phyloP scores from a whole-genome alignment of 1,140 invertebrate species.

The Euwallacea similis region DNA sequence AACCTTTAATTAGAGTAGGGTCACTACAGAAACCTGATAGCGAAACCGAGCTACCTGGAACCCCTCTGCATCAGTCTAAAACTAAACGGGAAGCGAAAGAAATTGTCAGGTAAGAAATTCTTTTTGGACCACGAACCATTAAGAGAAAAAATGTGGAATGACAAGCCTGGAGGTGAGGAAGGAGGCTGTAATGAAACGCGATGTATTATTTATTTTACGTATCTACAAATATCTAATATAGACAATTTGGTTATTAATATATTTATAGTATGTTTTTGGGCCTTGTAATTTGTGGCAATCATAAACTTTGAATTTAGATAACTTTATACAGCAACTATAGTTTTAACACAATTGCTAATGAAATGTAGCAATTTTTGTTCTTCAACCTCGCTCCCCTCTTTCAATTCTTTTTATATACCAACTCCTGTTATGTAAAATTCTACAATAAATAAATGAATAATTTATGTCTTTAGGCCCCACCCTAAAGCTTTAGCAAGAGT shows the following conservation, averaged over 20 bases:
- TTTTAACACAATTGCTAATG: no score
- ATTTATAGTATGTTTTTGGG: no score
- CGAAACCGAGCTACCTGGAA: conserved; percentile 25
- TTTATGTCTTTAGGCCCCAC: conserved; percentile 56
- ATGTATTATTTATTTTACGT: no score
- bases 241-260: no score
- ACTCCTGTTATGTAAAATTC: not conserved
- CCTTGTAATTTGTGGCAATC: no score
- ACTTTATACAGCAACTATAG: no score
- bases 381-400: no score
- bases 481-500: conserved; percentile 61
- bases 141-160: not conserved
- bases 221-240: no score
- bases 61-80: conserved; percentile 38
- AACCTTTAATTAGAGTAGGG: conserved; percentile 60
- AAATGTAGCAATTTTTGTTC: no score
- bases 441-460: conserved; percentile 10
- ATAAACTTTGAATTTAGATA: no score
- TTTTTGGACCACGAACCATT: not conserved
- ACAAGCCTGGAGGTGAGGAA: no score
- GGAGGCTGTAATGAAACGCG: no score
- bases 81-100: conserved; percentile 33
- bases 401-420: not conserved
- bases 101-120: conserved; percentile 24
- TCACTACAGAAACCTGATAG: conserved; percentile 28